Evolutionary conservation across 2,888 invertebrate genomes (phyloP).

Genomic region (Epicampocera succincta): DNA sequence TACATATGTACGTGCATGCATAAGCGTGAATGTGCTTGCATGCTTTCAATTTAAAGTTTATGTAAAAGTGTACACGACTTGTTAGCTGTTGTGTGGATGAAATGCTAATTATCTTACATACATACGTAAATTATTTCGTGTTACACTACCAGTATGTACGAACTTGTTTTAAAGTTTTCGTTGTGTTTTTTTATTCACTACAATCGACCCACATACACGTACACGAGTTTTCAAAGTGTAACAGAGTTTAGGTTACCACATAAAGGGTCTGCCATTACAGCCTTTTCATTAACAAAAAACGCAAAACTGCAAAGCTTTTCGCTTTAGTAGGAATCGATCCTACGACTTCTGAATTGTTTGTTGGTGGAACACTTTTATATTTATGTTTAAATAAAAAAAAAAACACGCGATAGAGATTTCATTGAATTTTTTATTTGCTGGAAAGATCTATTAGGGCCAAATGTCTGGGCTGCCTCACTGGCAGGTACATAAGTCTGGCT

Average conservation of each 20-base stretch:
- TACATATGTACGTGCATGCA: not conserved
- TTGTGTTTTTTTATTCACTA: not conserved
- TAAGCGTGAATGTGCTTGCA: not conserved
- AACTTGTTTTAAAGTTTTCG: slow-evolving; percentile 52
- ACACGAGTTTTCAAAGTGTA: not conserved
- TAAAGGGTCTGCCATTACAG: too few species aligned
- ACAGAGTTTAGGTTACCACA: not conserved
- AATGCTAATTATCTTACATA: slow-evolving; percentile 63
- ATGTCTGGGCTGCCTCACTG: too few species aligned
- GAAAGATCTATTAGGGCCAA: too few species aligned
- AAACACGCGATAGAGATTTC: too few species aligned
- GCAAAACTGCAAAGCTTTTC: too few species aligned
- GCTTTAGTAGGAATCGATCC: too few species aligned
- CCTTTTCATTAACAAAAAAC: too few species aligned
- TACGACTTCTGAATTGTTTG: too few species aligned
- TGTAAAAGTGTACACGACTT: slow-evolving; percentile 26
- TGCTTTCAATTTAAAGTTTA: not conserved
- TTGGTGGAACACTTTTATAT: too few species aligned
- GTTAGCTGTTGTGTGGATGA: slow-evolving; percentile 39
- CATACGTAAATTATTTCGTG: slow-evolving; percentile 53
- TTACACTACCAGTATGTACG: slow-evolving; percentile 59
- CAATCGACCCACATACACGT: slow-evolving; percentile 32
- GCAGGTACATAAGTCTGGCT: too few species aligned
- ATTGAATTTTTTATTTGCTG: too few species aligned
- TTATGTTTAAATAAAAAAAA: too few species aligned